These are phyloP conservation scores for Seladonia tumulorum DNA, from an alignment of 2,888 invertebrate species.

Conservation along the genomic window DNA sequence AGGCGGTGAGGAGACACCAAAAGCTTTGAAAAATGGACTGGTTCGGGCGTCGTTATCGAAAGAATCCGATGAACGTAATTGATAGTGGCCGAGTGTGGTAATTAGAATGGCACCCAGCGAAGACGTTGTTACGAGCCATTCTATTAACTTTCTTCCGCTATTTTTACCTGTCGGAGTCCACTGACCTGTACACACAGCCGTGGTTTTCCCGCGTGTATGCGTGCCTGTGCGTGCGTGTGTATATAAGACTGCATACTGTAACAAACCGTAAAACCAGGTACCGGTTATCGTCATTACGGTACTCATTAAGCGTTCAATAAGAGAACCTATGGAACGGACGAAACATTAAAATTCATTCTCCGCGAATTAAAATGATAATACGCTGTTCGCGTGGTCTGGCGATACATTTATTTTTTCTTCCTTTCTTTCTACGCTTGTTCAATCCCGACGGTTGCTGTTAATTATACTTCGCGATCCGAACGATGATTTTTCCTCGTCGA, in stretches of 20 bases:
- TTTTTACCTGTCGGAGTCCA: constrained; percentile 63
- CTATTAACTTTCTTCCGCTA: constrained; percentile 51
- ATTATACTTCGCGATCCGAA: not conserved
- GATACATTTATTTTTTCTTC: not conserved
- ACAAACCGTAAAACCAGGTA: constrained; percentile 35
- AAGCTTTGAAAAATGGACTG: not conserved
- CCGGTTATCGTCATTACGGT: constrained; percentile 33
- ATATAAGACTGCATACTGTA: constrained; percentile 14
- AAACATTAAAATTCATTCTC: constrained; percentile 8
- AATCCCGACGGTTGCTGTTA: not conserved
- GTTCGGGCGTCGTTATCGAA: not conserved
- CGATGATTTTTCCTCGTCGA: not conserved
- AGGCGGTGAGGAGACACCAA: not conserved
- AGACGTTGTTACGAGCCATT: constrained; percentile 21
- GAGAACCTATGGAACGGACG: constrained; percentile 3
- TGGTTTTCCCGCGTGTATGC: not conserved
- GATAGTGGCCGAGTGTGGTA: not conserved
- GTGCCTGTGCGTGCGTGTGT: not conserved
- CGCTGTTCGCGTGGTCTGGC: not conserved
- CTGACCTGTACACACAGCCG: constrained; percentile 47
- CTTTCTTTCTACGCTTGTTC: not conserved
- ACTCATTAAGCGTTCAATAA: constrained; percentile 30
- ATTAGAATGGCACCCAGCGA: constrained; percentile 19
- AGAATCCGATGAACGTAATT: not conserved
- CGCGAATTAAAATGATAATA: not conserved